Base-by-base conservation (phyloP, 2,797 vertebrate genomes). In the Sitta carolinensis region DNA sequence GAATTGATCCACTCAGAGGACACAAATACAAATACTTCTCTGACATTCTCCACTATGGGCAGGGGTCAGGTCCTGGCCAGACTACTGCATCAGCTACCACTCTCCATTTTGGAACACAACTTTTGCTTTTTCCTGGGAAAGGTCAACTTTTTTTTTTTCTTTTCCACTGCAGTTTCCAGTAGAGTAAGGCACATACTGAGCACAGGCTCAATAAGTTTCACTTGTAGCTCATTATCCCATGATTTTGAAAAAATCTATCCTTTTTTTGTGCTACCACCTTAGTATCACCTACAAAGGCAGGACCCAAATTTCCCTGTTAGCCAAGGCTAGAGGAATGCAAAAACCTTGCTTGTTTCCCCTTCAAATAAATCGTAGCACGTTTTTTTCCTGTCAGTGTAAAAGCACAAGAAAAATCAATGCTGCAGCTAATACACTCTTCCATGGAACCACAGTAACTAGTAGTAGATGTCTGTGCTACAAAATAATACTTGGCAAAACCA, bases 401-500 rank as follows among this genome's bases (percentile, higher is more conserved):
- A 81, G 76, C 43, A 74, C 14, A 83, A 42, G 89, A 95, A 95
- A 91, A 96, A 96, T 90, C 92, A 94, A 67, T 93, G 87, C 45
- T 89, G 42, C 19, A 92, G 21, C 48, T 81, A 91, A 94, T 76
- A 95, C 16, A 87, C 23, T 30, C 67, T 64, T 87, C 78, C 79
- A 77, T 34, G 45, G 84, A 70, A 94, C 81, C 81, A 67, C 40
- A 90, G 63, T 77, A 89, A 95, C 80, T 89, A 86, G 87, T 34
- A 93, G 50, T 92, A 95, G 74, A 94, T 64, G 48, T 85, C 90
- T 95, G 69, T 9, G 3, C 59, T 68, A 83, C 89, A 93, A 90
- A 96, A 86, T 51, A 96, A 91, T 66, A 91, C 72, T 93, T 96
- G 96, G 92, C 91, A 96, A 95, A 82, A 64, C 29, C 78, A 22